phyloP scores from a whole-genome alignment of 2,113 vertebrate species.

The Thermophis baileyi region DNA sequence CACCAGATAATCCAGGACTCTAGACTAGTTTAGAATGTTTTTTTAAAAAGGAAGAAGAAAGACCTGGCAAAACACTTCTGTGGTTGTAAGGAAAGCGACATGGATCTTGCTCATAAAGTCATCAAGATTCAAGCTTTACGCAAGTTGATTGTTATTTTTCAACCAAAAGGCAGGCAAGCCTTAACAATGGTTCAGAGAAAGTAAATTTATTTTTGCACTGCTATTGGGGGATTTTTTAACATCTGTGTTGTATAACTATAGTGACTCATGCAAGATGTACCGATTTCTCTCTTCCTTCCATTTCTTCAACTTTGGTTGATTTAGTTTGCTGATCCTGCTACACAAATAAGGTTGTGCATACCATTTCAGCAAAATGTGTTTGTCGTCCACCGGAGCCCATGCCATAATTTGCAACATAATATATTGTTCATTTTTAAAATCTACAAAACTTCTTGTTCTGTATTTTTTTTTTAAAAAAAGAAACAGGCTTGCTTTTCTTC shows the following conservation, averaged over 20 bases:
- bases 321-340: not conserved
- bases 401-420: not conserved
- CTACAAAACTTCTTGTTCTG: not conserved
- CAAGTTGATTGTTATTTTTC: not conserved
- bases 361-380: not conserved
- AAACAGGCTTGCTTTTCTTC: not conserved
- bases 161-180: not conserved
- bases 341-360: not conserved
- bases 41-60: not conserved
- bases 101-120: not conserved
- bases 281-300: not conserved
- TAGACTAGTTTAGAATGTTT: not conserved
- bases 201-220: not conserved
- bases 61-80: not conserved
- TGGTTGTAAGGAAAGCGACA: not conserved
- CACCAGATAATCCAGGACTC: not conserved
- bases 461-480: fast-evolving
- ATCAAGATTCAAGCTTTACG: not conserved
- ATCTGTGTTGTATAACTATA: not conserved
- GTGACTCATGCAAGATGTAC: not conserved
- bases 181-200: not conserved
- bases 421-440: not conserved
- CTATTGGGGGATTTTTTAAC: not conserved
- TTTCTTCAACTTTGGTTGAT: not conserved
- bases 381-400: not conserved